These are phyloP conservation scores for Echinarachnius parma DNA, from an alignment of 53 echinoderm and acorn worm species.

Conservation along the genomic window DNA sequence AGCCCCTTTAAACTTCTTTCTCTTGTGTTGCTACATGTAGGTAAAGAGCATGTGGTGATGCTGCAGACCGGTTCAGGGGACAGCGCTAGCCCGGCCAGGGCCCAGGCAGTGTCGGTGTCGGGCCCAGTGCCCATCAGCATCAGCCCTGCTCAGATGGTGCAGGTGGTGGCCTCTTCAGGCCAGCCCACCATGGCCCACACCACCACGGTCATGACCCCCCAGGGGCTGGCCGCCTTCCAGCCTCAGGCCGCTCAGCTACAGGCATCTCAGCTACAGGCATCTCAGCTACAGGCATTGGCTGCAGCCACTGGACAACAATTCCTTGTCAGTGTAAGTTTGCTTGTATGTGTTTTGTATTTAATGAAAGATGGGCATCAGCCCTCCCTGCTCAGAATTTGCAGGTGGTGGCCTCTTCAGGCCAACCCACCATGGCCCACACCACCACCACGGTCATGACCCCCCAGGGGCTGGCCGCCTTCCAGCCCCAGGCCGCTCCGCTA, in stretches of 20 bases:
- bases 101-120: neutral
- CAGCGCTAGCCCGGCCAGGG: neutral
- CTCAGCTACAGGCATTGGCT: conserved; percentile 13
- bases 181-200: conserved; percentile 35
- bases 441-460: conserved; percentile 3
- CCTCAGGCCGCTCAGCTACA: conserved; percentile 38
- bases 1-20: no score
- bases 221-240: conserved; percentile 28
- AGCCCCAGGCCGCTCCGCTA: conserved; percentile 33
- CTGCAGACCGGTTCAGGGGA: conserved; percentile 14
- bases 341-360: no score
- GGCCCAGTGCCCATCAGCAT: conserved; percentile 6
- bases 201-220: conserved; percentile 15
- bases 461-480: conserved; percentile 18
- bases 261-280: conserved; percentile 18
- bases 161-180: conserved; percentile 18
- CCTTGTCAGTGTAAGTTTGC: conserved; percentile 34
- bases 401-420: conserved; percentile 22
- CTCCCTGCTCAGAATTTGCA: no score
- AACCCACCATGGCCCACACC: conserved; percentile 30
- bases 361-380: no score
- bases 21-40: no score
- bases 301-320: conserved; percentile 33
- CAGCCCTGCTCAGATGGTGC: conserved; percentile 28
- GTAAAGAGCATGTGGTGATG: conserved; percentile 25